phyloP scores from a whole-genome alignment of 2,888 invertebrate species.

The Tenthredo amoena region DNA sequence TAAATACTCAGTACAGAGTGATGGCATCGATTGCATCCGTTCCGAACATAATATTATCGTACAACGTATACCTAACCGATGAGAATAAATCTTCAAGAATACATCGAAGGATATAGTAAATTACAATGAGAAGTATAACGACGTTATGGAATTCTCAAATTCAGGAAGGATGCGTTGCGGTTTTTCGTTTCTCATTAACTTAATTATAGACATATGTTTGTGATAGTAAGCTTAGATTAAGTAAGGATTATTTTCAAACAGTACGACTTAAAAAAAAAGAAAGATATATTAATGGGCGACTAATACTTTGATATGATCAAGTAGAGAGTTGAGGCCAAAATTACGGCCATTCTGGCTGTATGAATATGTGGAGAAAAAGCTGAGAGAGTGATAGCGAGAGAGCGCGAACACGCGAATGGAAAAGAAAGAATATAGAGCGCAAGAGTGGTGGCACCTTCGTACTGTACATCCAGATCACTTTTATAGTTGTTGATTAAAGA shows the following conservation, averaged over 20 bases:
- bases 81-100: constrained; percentile 30
- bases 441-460: constrained; percentile 9
- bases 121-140: no score
- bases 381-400: not conserved
- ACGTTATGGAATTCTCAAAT: not conserved
- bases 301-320: constrained; percentile 8
- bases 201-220: constrained; percentile 62
- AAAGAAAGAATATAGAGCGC: constrained; percentile 52
- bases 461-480: constrained; percentile 61
- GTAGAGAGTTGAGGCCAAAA: not conserved
- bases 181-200: constrained; percentile 54
- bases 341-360: not conserved
- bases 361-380: not conserved
- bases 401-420: not conserved
- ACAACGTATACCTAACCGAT: not conserved
- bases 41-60: not conserved
- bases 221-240: constrained; percentile 64
- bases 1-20: no score
- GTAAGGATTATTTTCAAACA: constrained; percentile 55
- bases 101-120: not conserved
- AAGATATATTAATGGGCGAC: constrained; percentile 8
- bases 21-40: not conserved
- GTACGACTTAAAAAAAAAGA: constrained; percentile 42
- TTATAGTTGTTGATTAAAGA: constrained; percentile 68
- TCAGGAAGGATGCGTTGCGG: constrained; percentile 27